Evolutionary conservation across 1,140 invertebrate genomes (phyloP).

Genomic region (Magallana gigas): DNA sequence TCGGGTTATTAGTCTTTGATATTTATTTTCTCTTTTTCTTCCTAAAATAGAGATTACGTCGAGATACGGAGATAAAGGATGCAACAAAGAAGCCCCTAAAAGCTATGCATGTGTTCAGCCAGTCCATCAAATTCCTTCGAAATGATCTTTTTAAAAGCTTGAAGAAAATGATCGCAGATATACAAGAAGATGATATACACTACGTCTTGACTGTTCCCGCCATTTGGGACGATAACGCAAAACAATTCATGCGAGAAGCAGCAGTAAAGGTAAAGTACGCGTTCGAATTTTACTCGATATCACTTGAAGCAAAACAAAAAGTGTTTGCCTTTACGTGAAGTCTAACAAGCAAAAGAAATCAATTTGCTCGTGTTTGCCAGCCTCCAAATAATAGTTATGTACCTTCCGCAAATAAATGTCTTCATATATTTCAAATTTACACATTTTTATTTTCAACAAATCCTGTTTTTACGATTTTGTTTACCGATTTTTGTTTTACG

Average conservation of each 20-base stretch:
- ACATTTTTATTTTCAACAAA: no score
- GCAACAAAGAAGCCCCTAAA: slow-evolving; percentile 41
- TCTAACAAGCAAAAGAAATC: no score
- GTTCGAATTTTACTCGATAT: no score
- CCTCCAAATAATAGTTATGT: no score
- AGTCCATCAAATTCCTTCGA: slow-evolving; percentile 45
- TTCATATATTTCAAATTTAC: no score
- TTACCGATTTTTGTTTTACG: no score
- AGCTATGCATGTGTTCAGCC: slow-evolving; percentile 49
- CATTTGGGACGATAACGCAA: slow-evolving; percentile 55
- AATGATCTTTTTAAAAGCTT: slow-evolving; percentile 47
- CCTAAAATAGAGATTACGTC: slow-evolving; percentile 31
- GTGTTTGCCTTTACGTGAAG: no score
- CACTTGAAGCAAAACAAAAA: no score
- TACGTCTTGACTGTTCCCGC: slow-evolving; percentile 57
- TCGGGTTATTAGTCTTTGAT: not conserved
- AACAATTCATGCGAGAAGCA: slow-evolving; percentile 55
- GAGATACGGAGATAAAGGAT: slow-evolving; percentile 47
- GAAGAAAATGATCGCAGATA: slow-evolving; percentile 28
- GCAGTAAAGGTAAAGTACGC: slow-evolving; percentile 40
- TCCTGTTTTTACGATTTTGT: no score
- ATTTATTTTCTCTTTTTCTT: not conserved
- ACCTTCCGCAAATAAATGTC: no score
- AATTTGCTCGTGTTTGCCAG: no score
- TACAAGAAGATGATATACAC: slow-evolving; percentile 47